These are phyloP conservation scores for Conopomorpha cramerella DNA, from an alignment of 1,140 invertebrate species.

Conservation along the genomic window DNA sequence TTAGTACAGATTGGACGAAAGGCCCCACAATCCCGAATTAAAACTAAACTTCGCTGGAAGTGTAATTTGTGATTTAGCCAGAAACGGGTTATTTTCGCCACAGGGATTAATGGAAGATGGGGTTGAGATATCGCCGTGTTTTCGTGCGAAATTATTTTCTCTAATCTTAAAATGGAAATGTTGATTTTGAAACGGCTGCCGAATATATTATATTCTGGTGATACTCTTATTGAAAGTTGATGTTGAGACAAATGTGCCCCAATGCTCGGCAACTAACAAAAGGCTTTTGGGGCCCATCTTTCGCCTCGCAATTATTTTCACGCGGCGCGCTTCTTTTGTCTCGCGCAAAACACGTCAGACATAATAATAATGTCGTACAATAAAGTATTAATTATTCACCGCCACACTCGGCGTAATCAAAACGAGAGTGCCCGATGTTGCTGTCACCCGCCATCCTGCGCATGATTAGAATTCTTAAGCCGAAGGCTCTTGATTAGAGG, in stretches of 20 bases:
- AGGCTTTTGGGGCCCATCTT: too few relatives aligned
- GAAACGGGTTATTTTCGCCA: too few relatives aligned
- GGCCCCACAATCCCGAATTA: slow-evolving; percentile 32
- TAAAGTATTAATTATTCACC: slow-evolving; percentile 60
- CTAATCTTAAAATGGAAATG: too few relatives aligned
- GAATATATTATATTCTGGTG: too few relatives aligned
- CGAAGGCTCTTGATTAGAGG: slow-evolving; percentile 57
- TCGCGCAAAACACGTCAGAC: slow-evolving; percentile 22
- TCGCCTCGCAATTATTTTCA: slow-evolving; percentile 36
- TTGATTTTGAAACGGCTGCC: too few relatives aligned
- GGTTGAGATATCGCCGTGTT: too few relatives aligned
- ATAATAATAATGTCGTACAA: slow-evolving; percentile 51
- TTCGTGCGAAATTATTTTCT: too few relatives aligned
- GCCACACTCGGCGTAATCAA: slow-evolving; percentile 58
- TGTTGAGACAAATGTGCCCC: too few relatives aligned
- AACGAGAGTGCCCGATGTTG: slow-evolving; percentile 59
- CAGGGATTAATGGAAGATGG: too few relatives aligned
- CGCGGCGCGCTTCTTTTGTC: slow-evolving; percentile 35
- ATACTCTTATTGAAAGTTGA: too few relatives aligned
- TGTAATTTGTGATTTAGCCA: slow-evolving; percentile 1
- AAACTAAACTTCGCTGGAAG: slow-evolving; percentile 22
- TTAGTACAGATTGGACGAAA: slow-evolving; percentile 44
- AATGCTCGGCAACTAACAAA: too few relatives aligned
- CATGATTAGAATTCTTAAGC: slow-evolving; percentile 61
- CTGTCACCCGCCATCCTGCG: slow-evolving; percentile 37